A percentile compares a stretch with the other conserved stretches of the same genome.
These are phyloP conservation scores for Dicaeum eximium DNA, from an alignment of 2,113 vertebrate genomes.

Conservation along the genomic window DNA sequence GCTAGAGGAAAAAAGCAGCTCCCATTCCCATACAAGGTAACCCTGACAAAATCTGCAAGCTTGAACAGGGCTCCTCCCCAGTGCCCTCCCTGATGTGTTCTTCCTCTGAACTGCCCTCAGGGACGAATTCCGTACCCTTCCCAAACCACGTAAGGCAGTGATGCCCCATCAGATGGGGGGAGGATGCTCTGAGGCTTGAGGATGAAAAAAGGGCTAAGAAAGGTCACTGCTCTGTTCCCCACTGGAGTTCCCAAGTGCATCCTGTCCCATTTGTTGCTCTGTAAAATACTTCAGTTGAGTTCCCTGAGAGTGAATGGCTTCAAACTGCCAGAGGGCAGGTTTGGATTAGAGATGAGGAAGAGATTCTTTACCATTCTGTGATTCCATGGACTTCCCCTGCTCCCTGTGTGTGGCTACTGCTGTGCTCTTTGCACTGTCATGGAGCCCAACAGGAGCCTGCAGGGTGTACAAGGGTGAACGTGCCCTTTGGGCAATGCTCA, in stretches of 20 bases:
- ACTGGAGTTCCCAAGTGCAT: background rate
- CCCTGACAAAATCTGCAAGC: background rate
- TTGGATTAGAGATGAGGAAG: background rate
- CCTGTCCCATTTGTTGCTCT: background rate
- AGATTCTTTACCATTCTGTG: background rate
- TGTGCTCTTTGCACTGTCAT: accelerated
- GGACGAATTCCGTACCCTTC: background rate
- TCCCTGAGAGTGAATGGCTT: background rate
- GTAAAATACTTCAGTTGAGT: background rate
- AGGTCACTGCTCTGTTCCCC: background rate
- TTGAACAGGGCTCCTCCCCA: background rate
- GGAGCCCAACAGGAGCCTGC: background rate
- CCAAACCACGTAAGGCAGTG: background rate
- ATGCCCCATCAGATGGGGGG: background rate
- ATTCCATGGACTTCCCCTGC: background rate
- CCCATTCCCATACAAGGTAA: background rate
- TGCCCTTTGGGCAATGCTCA: background rate
- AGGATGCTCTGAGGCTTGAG: background rate
- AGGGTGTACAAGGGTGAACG: background rate
- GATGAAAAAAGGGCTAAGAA: background rate
- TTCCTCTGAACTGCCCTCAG: background rate
- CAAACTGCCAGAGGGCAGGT: background rate
- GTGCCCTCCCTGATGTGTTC: background rate
- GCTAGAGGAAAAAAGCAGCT: background rate
- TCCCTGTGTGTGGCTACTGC: background rate